Percentiles rank a stretch among this genome's conserved stretches.
These are phyloP conservation scores for Drosophila saltans DNA, from an alignment of 1,140 invertebrate genomes.

Conservation along the genomic window DNA sequence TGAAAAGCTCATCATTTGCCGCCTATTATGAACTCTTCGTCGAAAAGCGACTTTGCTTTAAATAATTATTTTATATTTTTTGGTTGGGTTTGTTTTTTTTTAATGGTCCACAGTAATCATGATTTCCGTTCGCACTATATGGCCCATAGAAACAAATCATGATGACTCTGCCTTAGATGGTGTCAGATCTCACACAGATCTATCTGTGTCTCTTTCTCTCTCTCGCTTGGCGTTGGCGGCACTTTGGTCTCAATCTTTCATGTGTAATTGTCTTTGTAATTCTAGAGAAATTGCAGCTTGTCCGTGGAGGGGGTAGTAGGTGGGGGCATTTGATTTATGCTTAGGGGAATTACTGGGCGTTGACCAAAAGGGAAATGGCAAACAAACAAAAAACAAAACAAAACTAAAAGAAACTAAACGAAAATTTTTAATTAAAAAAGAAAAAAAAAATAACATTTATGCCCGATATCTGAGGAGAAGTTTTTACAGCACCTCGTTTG, in stretches of 20 bases:
- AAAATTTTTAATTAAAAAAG: constrained; percentile 74
- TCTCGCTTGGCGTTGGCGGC: constrained; percentile 49
- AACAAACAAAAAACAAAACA: constrained; percentile 12
- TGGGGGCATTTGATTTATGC: constrained; percentile 68
- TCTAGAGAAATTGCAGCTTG: constrained; percentile 73
- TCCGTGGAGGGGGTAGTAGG: neutral
- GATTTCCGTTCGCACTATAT: constrained; percentile 75
- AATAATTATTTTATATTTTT: too few species aligned
- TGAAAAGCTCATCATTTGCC: neutral
- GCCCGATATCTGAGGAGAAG: constrained; percentile 78
- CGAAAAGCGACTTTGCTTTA: neutral
- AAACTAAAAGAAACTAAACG: constrained; percentile 26
- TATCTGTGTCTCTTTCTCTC: neutral
- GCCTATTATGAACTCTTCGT: constrained; percentile 2
- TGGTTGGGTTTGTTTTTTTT: constrained; percentile 19
- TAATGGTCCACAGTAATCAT: constrained; percentile 71
- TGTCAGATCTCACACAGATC: constrained; percentile 44
- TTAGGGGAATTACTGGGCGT: constrained; percentile 36
- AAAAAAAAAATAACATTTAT: constrained; percentile 53
- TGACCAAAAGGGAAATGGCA: constrained; percentile 54
- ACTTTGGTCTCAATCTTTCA: constrained; percentile 46
- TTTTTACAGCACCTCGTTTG: constrained; percentile 26
- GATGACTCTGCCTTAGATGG: constrained; percentile 32
- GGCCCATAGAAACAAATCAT: constrained; percentile 45
- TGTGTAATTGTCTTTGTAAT: constrained; percentile 71